Percentiles rank a stretch among this genome's conserved stretches.
Conservation (phyloP, 1,140 invertebrate species). For the Bombus balteatus region DNA sequence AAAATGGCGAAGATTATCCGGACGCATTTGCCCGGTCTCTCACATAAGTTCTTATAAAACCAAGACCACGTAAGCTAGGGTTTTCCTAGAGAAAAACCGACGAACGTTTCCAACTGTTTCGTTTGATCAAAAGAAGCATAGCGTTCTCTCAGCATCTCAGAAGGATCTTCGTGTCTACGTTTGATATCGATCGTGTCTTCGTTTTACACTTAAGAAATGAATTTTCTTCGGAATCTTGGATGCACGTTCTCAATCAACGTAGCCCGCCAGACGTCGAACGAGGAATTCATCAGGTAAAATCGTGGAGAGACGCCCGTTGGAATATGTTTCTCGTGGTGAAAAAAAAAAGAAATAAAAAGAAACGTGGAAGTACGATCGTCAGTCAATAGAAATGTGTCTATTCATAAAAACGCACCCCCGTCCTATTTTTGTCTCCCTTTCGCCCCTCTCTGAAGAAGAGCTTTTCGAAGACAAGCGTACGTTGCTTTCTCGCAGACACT, state of each 20-base stretch:
- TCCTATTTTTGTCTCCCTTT: background rate
- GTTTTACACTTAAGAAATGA: background rate
- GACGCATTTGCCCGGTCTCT: conserved; percentile 54
- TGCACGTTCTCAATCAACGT: too few relatives aligned
- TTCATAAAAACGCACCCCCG: conserved; percentile 26
- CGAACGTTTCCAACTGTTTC: conserved; percentile 37
- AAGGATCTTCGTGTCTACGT: background rate
- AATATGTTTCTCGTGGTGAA: background rate
- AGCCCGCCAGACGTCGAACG: too few relatives aligned
- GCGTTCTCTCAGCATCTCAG: background rate
- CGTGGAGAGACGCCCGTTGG: background rate
- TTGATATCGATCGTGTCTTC: background rate
- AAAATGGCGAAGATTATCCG: conserved; percentile 65
- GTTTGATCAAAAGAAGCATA: conserved; percentile 40
- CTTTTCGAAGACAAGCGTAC: conserved; percentile 50
- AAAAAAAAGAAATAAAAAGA: background rate
- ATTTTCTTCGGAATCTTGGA: background rate
- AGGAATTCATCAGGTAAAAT: conserved; percentile 1
- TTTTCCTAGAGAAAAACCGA: conserved; percentile 43
- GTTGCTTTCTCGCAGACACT: conserved; percentile 71
- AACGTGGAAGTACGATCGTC: conserved; percentile 21
- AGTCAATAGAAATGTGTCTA: conserved; percentile 32
- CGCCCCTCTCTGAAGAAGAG: background rate
- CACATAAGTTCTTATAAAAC: conserved; percentile 66
- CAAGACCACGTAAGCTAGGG: conserved; percentile 10